Base-by-base conservation (phyloP, 2,797 vertebrate species). In the Meda fulgida region DNA sequence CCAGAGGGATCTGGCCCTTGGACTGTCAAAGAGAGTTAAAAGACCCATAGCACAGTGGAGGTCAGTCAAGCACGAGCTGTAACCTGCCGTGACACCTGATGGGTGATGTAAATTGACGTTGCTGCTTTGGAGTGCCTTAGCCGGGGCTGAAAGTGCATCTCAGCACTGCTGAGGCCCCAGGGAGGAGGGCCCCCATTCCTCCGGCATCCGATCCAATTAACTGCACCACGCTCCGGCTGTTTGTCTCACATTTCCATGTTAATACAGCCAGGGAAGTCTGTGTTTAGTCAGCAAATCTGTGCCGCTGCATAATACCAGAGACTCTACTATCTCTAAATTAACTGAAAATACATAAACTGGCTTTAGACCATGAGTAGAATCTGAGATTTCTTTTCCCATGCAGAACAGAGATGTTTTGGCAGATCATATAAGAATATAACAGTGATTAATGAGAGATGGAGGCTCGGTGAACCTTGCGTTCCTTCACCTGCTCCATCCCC, bases 161-260 rank as follows among this genome's bases (percentile, higher is more conserved):
- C 82, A 83, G 85, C 86, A 75, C 40, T 76, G 81, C 71, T 58
- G n/a, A 84, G 73, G 58, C 83, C 88, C 36, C 66, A 80, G 85
- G 80, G 85, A 78, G 75, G 81, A 75, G 80, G 46, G 63, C 60
- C 29, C 65, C 84, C 63, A 69, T 72, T 86, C 88, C 88, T 91
- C 83, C 84, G 73, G 86, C 78, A 69, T 81, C 53, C 34, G 55
- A 82, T 79, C 87, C 89, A 88, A 89, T 91, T 91, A 90, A 85
- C 79, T 63, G 11, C 48, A 66, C 84, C 81, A 85, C 72, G 86
- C 83, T 76, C 73, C 40, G 86, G 83, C 66, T 89, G 87, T 90
- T 90, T 89, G 89, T 86, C 86, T 86, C 86, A 75, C 85, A 90
- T 90, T 91, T 90, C 86, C 90, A 91, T 91, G 90, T 89, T 91